Evolutionary conservation across 2,888 invertebrate species (phyloP), one percentile per base, ranked within the genome.

Genomic region (Agrotis clavis): DNA sequence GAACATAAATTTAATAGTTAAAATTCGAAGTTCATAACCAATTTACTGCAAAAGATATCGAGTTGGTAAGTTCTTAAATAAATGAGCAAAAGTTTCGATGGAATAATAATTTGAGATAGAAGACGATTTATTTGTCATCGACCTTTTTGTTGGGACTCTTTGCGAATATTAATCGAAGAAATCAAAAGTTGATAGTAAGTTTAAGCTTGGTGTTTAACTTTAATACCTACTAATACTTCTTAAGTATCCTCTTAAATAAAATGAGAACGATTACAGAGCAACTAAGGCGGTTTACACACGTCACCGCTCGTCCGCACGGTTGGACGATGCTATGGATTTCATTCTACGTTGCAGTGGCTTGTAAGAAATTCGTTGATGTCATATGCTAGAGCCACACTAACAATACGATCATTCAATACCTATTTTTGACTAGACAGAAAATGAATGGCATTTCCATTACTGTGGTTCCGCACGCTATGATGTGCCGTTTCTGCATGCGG

Each of bases 1-100:
- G 66, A 83, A 83, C 74, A 71, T 79, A 71, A 83, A 83, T 72
- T 83, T 83, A 72, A 80, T 68, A 82, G 71, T 72, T 54, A 51
- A 82, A 77, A 67, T 77, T 71, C 47, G 7, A 65, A 77, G 56
- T 76, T 81, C 66, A 71, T 70, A 74, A 74, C 68, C 67, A 77
- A 56, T 82, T 83, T 76, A 79, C 79, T 64, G 67, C 83, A 76
- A 66, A 71, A 79, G 83, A 76, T 83, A 82, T 70, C 59, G 51
- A 73, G 63, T 71, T 75, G 56, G 69, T 65, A 76, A 82, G 70
- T 71, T 67, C 70, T 79, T 53, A 79, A 79, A 70, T 82, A 79
- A 80, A 80, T 77, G 77, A 82, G 72, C 70, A 57, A 76, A 80
- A 80, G 67, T 67, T 77, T 59, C 57, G n/a, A 77, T 67, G 61